Evolutionary conservation across 1,140 invertebrate species (phyloP), one percentile per base, ranked within the genome.

Genomic region (Sycophila sp.): DNA sequence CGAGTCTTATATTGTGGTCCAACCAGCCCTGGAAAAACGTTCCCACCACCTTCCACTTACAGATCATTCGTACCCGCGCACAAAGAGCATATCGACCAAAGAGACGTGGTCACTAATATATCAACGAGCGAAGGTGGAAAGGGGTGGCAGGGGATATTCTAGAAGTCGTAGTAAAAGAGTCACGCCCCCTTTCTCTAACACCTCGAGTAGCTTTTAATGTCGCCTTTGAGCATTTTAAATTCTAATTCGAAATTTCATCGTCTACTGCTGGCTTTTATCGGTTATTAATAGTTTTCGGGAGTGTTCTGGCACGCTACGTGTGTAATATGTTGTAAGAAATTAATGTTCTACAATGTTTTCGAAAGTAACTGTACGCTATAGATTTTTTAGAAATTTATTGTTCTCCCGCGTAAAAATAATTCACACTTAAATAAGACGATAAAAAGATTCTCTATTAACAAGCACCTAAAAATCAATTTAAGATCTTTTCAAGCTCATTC

Each of bases 1-100:
- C 49, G 8, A n/a, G 45, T 24, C 72, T 74, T 76, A 81, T 79
- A 78, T 81, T 69, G 78, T 74, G 76, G 70, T 72, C 73, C 69
- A 69, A 74, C 72, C 66, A 75, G 66, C 64, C 26, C 58, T 55
- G 66, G 65, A 75, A 77, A 80, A 77, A 74, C 24, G 47, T 24
- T 51, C 19, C 13, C 5, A 51, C 28, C 24, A 51, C 24, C 47
- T 51, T 19, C 47, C 10, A 15, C 47, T 26, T 51, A 26, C 28
- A 51, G 24, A 51, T 51, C 24, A 51, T n/a, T n/a, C 47, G 24
- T 26, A 15, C 28, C 13, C 74, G 74, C 62, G 36, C 55, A 38
- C 66, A 36, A 59, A 59, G 42, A 22, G 65, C 51, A 51, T 38
- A 58, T 26, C 51, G 24, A 19, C 11, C 10, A 40, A 51, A 60